A percentile compares a stretch with the other conserved stretches of the same genome.
Evolutionary conservation across 2,888 invertebrate species (phyloP).

Genomic region (Campopleginae sp.): DNA sequence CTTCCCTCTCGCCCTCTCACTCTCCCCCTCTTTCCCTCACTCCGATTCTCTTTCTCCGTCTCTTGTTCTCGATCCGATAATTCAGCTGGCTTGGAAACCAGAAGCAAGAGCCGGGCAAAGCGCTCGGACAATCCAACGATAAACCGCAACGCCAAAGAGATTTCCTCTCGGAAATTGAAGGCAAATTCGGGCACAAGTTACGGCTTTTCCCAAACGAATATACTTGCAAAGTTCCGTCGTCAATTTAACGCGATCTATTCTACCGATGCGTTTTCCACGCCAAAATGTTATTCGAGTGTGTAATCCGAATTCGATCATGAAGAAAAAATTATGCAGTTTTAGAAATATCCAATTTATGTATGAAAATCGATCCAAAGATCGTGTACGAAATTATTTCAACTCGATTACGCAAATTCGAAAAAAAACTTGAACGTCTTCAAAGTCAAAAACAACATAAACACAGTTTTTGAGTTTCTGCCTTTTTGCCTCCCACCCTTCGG

Average conservation of each 20-base stretch:
- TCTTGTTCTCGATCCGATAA: conserved; percentile 39
- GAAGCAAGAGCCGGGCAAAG: conserved; percentile 47
- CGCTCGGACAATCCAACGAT: conserved; percentile 63
- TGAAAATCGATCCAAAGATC: background rate
- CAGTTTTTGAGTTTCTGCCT: background rate
- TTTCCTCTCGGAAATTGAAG: conserved; percentile 59
- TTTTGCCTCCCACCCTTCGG: background rate
- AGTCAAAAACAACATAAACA: background rate
- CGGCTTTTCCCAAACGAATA: conserved; percentile 40
- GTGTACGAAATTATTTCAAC: background rate
- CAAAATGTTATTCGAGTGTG: background rate
- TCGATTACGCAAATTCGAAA: background rate
- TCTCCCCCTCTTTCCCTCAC: conserved; percentile 32
- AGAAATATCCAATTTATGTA: background rate
- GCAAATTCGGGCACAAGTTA: conserved; percentile 49
- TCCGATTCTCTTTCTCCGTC: conserved; percentile 25
- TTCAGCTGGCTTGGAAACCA: conserved; percentile 39
- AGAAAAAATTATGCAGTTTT: background rate
- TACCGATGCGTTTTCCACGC: background rate
- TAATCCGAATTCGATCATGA: background rate
- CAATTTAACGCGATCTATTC: conserved; percentile 21
- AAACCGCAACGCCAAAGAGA: conserved; percentile 60
- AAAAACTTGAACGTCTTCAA: background rate
- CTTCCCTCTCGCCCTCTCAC: conserved; percentile 42
- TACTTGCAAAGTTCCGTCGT: conserved; percentile 44